Conservation (phyloP, 2,888 invertebrate genomes). For the Melanostoma scalare region DNA sequence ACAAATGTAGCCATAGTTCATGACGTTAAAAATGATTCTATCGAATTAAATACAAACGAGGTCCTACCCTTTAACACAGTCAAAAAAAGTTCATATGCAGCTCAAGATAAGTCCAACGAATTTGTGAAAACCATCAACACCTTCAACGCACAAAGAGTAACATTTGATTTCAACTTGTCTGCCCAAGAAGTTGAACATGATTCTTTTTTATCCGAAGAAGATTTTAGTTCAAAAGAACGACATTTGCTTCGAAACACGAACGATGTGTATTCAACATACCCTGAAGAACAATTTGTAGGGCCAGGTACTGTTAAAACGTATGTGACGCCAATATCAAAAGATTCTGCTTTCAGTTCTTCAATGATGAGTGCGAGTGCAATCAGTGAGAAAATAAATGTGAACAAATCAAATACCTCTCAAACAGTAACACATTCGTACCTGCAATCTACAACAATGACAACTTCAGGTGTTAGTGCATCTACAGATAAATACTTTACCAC, state of each 20-base stretch:
- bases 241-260: conserved; percentile 76
- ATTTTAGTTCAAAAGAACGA: conserved; percentile 78
- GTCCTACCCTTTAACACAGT: conserved; percentile 76
- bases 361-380: conserved; percentile 26
- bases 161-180: conserved; percentile 81
- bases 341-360: conserved; percentile 52
- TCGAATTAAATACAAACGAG: conserved; percentile 78
- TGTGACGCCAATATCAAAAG: conserved; percentile 67
- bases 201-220: conserved; percentile 77
- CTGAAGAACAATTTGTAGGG: conserved; percentile 71
- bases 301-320: conserved; percentile 48
- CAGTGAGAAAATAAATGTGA: conserved; percentile 52
- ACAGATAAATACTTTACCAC: conserved; percentile 45
- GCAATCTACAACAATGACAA: conserved; percentile 31
- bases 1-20: conserved; percentile 78
- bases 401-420: conserved; percentile 54
- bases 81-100: conserved; percentile 79
- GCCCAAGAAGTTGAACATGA: conserved; percentile 80
- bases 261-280: conserved; percentile 73
- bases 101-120: conserved; percentile 77
- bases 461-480: not conserved
- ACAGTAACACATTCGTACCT: conserved; percentile 20
- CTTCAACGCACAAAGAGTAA: conserved; percentile 79
- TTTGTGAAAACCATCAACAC: conserved; percentile 79
- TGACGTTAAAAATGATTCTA: conserved; percentile 77